These are phyloP conservation scores for Tipula vernalis DNA, from an alignment of 2,888 invertebrate genomes.

Conservation along the genomic window DNA sequence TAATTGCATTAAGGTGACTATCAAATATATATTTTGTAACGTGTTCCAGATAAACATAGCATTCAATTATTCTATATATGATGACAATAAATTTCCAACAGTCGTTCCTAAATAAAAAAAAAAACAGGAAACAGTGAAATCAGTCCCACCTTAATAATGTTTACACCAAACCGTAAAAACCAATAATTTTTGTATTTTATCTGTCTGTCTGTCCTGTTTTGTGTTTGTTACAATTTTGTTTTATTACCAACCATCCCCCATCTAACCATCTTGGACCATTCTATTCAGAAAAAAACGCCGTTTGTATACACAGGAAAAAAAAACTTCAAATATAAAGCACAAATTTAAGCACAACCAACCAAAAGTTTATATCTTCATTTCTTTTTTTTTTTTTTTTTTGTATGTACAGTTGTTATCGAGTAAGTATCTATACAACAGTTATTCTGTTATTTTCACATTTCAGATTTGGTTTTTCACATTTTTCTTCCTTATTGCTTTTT, in stretches of 20 bases:
- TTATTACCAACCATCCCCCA: neutral
- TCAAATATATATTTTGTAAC: neutral
- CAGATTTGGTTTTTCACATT: neutral
- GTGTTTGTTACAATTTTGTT: neutral
- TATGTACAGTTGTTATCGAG: neutral
- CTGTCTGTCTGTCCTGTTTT: neutral
- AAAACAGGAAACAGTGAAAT: neutral
- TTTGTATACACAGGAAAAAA: neutral
- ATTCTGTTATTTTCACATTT: neutral
- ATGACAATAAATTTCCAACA: neutral
- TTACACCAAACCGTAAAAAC: neutral
- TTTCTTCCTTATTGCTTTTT: neutral
- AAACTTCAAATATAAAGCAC: neutral
- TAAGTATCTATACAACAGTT: neutral
- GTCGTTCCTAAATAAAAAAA: too few relatives aligned
- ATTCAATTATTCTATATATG: neutral
- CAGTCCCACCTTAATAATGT: neutral
- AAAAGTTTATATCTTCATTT: neutral
- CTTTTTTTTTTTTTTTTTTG: neutral
- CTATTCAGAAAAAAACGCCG: neutral
- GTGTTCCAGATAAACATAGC: neutral
- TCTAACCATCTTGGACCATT: neutral
- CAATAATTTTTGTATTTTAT: neutral
- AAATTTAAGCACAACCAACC: neutral
- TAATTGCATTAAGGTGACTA: neutral